A percentile compares a stretch with the other conserved stretches of the same genome.
Evolutionary conservation across 1,140 invertebrate species (phyloP).

Genomic region (Monomorium pharaonis): DNA sequence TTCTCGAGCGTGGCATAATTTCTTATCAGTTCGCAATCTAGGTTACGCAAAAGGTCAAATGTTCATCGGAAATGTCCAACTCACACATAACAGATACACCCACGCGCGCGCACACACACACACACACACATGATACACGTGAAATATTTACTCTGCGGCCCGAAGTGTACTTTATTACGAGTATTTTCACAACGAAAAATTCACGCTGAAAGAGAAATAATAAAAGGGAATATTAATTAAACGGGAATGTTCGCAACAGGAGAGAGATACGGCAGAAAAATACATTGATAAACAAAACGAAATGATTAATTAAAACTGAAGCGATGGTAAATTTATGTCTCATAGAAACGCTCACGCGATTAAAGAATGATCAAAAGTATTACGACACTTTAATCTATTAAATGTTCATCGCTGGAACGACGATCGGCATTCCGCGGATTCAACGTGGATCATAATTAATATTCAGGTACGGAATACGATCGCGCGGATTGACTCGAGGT

Average conservation of each 20-base stretch:
- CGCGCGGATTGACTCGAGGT: neutral
- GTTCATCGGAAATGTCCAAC: neutral
- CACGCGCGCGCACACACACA: too few relatives aligned
- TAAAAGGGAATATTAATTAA: neutral
- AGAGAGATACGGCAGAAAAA: neutral
- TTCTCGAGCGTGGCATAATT: conserved; percentile 24
- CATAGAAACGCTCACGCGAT: neutral
- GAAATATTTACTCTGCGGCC: neutral
- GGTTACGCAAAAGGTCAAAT: conserved; percentile 19
- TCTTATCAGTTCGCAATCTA: conserved; percentile 16
- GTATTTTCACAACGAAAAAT: neutral
- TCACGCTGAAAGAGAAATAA: neutral
- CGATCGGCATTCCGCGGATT: neutral
- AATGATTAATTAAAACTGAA: neutral
- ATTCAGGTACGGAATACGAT: conserved; percentile 1
- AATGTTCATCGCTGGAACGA: neutral
- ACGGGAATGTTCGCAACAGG: neutral
- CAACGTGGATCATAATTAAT: conserved; percentile 37
- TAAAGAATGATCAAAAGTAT: neutral
- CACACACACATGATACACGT: neutral
- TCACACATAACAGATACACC: too few relatives aligned
- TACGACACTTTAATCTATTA: neutral
- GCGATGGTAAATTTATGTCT: neutral
- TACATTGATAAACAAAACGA: neutral
- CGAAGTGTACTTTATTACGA: neutral